Evolutionary conservation across 2,797 vertebrate genomes (phyloP).

Genomic region (Anabacerthia variegaticeps): DNA sequence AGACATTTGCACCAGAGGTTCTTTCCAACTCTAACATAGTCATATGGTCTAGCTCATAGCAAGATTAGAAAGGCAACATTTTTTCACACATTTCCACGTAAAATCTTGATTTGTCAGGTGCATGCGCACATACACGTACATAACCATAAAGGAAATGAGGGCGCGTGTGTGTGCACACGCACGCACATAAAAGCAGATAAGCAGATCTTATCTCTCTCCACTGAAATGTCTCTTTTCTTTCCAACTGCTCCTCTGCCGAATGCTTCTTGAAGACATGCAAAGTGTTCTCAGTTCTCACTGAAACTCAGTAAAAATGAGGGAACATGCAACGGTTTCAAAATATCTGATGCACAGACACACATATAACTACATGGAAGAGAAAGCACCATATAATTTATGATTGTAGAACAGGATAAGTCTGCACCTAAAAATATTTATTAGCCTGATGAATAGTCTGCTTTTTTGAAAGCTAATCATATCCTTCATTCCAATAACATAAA

Average conservation of each 20-base stretch:
- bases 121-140: background rate
- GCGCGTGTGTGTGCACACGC: background rate
- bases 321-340: background rate
- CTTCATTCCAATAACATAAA: background rate
- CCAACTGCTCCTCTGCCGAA: constrained; percentile 16
- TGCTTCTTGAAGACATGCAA: background rate
- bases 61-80: constrained; percentile 57
- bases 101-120: constrained; percentile 30
- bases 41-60: constrained; percentile 57
- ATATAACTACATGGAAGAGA: background rate
- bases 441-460: background rate
- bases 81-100: constrained; percentile 50
- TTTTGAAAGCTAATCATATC: background rate
- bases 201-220: constrained; percentile 20
- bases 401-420: background rate
- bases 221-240: background rate
- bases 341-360: background rate
- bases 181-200: background rate
- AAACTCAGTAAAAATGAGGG: background rate
- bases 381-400: background rate
- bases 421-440: constrained; percentile 1
- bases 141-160: constrained; percentile 19
- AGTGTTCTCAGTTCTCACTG: background rate
- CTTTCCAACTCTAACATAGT: constrained; percentile 49
- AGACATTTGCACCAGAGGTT: constrained; percentile 44